Base-by-base conservation (phyloP, 2,888 invertebrate genomes). In the Drosophila cognata region DNA sequence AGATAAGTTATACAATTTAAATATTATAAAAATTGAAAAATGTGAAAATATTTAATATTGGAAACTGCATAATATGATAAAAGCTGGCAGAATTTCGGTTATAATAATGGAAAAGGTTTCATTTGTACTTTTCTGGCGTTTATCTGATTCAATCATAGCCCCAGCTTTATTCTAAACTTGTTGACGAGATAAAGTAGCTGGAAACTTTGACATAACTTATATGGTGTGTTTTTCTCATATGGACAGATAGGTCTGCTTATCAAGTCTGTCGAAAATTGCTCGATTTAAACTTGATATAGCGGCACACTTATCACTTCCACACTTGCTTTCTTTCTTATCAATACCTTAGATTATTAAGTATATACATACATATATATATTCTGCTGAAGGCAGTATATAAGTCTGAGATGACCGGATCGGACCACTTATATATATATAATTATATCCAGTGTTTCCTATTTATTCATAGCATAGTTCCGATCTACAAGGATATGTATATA, bases 261-360 rank as follows among this genome's bases (percentile, higher is more conserved):
- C 51, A 29, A 10, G 28, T 18, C 28, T 18, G 18, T 18, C 25
- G 1, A n/a, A 55, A 55, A 13, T 55, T 21, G 8, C 35, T n/a
- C 7, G 25, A 16, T 16, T 55, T 21, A 11, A 21, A 31, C 52
- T 16, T 53, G 33, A 21, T 53, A 18, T 21, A 16, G 11, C 21
- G 1, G 29, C 52, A 28, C 18, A 36, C n/a, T 28, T 55, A 55
- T 55, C 55, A 55, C 11, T 11, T 28, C 6, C n/a, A 28, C 3
- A 38, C 28, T 28, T 55, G 38, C 28, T 50, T 51, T 28, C 50
- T n/a, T 51, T 51, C 28, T 51, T 51, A 29, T 51, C 28, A 51
- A 28, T 18, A n/a, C 13, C 4, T 4, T 28, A 18, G 28, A 28
- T 29, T 51, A 29, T 2, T 7, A 16, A 7, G 7, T 21, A 13